Evolutionary conservation across 2,797 vertebrate species (phyloP), one percentile per base, ranked within the genome.

Genomic region (Lithobates sylvaticus): DNA sequence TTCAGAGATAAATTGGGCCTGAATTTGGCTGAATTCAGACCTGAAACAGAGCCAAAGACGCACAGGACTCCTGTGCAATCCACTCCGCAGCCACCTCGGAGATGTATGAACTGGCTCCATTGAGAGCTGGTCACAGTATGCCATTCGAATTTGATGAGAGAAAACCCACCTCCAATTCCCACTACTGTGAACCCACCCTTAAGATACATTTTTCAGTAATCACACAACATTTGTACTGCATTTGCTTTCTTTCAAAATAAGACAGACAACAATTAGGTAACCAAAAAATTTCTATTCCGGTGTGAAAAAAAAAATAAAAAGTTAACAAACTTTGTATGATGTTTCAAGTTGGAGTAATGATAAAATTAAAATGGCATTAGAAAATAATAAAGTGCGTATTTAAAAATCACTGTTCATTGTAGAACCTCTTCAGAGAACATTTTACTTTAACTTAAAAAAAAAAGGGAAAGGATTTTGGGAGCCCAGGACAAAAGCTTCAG

Each of bases 311-410:
- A 50, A 27, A 29, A 72, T n/a, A 81, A 54, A 54, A 50, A 10
- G 2, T 0, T 44, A 39, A 39, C 9, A 70, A 71, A 77, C 67
- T 44, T 77, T 72, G n/a, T 72, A 26, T 39, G 47, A 50, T 70
- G 39, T 84, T 32, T 84, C 74, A 84, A 76, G 73, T 77, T 77
- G 74, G 29, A 73, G 39, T 76, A 74, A 26, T 72, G 84, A 72
- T 85, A 74, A 85, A 68, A 84, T 39, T 39, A 78, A 34, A 84
- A 76, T 58, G 58, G 65, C 44, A 67, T 85, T 78, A 54, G 21
- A 79, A 54, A 47, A 54, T 72, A 85, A 86, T 86, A 86, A 80
- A 86, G 84, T 86, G 84, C 84, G 71, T 80, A 71, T 85, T 85
- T 80, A 32, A 73, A 73, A 64, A 73, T 64, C 64, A 54, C 70